Percentiles rank a stretch among this genome's conserved stretches.
These are phyloP conservation scores for Eristalis arbustorum DNA, from an alignment of 2,888 invertebrate genomes.

Conservation along the genomic window DNA sequence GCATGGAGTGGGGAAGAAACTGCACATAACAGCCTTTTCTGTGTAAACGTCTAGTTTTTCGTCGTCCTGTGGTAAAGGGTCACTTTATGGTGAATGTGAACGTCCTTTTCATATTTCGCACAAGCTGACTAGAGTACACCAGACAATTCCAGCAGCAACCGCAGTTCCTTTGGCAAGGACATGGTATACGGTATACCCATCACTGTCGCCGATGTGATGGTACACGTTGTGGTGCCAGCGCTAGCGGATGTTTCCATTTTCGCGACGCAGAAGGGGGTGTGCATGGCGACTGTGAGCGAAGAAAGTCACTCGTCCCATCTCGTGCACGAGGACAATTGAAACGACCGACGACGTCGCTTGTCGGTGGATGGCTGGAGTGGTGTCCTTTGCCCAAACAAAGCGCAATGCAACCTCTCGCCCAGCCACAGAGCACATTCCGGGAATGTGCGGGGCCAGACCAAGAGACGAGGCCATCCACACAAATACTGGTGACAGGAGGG, in stretches of 20 bases:
- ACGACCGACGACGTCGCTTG: neutral
- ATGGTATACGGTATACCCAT: neutral
- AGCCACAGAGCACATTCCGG: neutral
- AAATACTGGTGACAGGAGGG: slow-evolving; percentile 7
- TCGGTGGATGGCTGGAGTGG: neutral
- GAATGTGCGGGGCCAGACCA: neutral
- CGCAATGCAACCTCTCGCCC: neutral
- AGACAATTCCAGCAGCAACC: neutral
- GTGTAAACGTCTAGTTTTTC: slow-evolving; percentile 41
- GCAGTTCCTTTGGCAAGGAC: neutral
- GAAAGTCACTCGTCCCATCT: slow-evolving; percentile 4
- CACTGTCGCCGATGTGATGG: neutral
- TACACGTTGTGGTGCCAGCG: neutral
- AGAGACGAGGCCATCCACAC: neutral
- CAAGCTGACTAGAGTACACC: slow-evolving; percentile 28
- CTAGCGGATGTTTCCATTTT: neutral
- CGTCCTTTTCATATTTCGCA: slow-evolving; percentile 59
- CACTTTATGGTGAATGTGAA: slow-evolving; percentile 49
- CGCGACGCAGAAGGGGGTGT: slow-evolving; percentile 12
- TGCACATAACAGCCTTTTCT: slow-evolving; percentile 66
- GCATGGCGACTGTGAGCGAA: slow-evolving; percentile 21
- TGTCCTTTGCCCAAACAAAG: slow-evolving; percentile 15
- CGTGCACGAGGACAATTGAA: neutral
- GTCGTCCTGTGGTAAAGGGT: slow-evolving; percentile 42
- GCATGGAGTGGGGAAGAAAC: slow-evolving; percentile 32